A percentile compares a stretch with the other conserved stretches of the same genome.
Conservation (phyloP, 1,140 invertebrate genomes). For the Idris sp. region DNA sequence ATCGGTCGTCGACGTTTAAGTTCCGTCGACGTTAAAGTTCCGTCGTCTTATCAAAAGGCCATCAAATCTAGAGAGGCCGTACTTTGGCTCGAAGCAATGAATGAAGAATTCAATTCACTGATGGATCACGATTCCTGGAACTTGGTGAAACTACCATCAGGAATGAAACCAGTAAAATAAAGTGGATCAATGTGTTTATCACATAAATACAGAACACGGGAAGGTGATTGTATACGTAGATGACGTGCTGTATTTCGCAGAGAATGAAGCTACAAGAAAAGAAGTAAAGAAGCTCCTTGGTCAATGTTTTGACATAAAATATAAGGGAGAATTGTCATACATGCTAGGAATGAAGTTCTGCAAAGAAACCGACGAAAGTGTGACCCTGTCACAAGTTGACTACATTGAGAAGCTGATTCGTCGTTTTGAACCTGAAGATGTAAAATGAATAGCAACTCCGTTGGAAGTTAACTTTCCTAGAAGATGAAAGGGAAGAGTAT, state of each 20-base stretch:
- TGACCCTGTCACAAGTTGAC: conserved; percentile 37
- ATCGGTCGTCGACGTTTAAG: too few relatives aligned
- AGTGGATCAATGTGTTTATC: conserved; percentile 55
- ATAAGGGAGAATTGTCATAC: conserved; percentile 35
- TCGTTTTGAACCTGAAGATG: conserved; percentile 34
- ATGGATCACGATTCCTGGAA: too few relatives aligned
- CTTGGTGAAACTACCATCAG: too few relatives aligned
- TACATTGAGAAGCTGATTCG: conserved; percentile 36
- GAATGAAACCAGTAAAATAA: conserved; percentile 54
- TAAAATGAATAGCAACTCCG: conserved; percentile 32
- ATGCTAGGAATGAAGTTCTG: conserved; percentile 46
- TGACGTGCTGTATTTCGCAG: conserved; percentile 35
- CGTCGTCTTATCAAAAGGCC: too few relatives aligned
- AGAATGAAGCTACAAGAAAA: conserved; percentile 24
- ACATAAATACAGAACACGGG: conserved; percentile 21
- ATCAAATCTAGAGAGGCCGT: too few relatives aligned
- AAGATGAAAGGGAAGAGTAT: not conserved
- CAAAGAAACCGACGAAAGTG: conserved; percentile 16
- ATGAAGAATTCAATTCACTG: too few relatives aligned
- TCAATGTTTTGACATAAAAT: conserved; percentile 40
- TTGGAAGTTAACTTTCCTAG: conserved; percentile 27
- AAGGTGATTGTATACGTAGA: conserved; percentile 43
- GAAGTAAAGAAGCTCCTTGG: conserved; percentile 3
- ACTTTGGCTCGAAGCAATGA: too few relatives aligned
- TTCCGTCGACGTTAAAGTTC: too few relatives aligned